Evolutionary conservation across 2,113 vertebrate species (phyloP).

Genomic region (Tapirus terrestris): DNA sequence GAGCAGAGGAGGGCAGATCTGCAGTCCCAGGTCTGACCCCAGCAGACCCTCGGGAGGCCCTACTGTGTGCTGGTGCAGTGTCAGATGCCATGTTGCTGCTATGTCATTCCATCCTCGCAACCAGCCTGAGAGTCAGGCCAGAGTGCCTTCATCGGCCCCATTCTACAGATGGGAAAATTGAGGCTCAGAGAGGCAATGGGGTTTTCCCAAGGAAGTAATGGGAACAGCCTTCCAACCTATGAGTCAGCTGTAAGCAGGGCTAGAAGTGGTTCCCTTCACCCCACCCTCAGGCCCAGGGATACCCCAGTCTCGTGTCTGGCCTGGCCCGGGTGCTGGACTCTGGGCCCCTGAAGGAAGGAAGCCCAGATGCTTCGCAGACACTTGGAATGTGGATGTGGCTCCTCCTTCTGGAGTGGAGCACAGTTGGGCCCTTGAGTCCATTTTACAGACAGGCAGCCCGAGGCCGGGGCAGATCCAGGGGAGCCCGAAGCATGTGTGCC

Average conservation of each 20-base stretch:
- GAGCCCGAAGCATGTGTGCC: neutral
- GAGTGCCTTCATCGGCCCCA: neutral
- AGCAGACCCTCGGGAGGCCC: neutral
- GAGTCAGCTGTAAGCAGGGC: neutral
- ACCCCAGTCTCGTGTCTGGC: neutral
- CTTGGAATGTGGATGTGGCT: neutral
- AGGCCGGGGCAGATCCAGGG: neutral
- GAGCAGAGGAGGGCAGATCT: neutral
- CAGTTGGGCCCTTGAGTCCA: accelerated
- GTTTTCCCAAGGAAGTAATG: neutral
- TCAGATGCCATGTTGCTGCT: accelerated
- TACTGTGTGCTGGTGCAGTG: accelerated
- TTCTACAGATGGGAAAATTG: neutral
- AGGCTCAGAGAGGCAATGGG: neutral
- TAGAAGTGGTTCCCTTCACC: too few relatives aligned
- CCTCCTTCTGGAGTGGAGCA: neutral
- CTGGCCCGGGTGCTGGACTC: neutral
- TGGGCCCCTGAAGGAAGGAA: neutral
- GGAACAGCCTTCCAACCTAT: neutral
- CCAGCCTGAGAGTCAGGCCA: neutral
- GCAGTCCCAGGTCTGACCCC: neutral
- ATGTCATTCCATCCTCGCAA: too few relatives aligned
- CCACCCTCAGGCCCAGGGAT: neutral
- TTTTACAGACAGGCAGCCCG: neutral
- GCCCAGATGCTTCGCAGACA: neutral